Conservation (phyloP, 2,797 vertebrate species). For the Enteromius fasciolatus region DNA sequence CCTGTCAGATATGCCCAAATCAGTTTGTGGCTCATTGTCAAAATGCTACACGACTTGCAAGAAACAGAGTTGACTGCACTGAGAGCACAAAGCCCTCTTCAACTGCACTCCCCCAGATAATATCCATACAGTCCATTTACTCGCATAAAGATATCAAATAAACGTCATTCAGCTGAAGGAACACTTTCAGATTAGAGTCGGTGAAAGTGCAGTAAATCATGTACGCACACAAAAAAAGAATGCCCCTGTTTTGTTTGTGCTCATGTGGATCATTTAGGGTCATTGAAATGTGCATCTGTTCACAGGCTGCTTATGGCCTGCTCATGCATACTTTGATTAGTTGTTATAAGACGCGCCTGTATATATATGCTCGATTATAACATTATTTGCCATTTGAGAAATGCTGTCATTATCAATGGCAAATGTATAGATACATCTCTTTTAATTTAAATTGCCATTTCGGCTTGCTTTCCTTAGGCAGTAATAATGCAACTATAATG, state of each 20-base stretch:
- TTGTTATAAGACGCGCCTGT: background rate
- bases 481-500: background rate
- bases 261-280: constrained; percentile 1
- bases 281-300: constrained; percentile 4
- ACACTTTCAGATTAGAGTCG: constrained; percentile 4
- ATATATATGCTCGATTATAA: background rate
- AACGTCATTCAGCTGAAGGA: constrained; percentile 1
- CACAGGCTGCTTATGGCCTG: background rate
- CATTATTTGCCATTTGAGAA: background rate
- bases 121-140: constrained; percentile 20
- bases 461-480: background rate
- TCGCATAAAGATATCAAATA: constrained; percentile 18
- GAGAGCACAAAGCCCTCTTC: constrained; percentile 24
- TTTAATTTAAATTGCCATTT: background rate
- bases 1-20: constrained; percentile 19
- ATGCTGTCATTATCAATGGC: background rate
- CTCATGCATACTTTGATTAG: constrained; percentile 1
- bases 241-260: constrained; percentile 2
- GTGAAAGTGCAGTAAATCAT: constrained; percentile 2
- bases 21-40: background rate
- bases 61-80: constrained; percentile 13
- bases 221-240: background rate
- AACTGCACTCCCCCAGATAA: background rate
- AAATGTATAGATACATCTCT: background rate
- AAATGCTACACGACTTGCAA: background rate